These are phyloP conservation scores for Gymnoscopelus microlampas DNA, from an alignment of 2,797 vertebrate genomes.

Conservation along the genomic window DNA sequence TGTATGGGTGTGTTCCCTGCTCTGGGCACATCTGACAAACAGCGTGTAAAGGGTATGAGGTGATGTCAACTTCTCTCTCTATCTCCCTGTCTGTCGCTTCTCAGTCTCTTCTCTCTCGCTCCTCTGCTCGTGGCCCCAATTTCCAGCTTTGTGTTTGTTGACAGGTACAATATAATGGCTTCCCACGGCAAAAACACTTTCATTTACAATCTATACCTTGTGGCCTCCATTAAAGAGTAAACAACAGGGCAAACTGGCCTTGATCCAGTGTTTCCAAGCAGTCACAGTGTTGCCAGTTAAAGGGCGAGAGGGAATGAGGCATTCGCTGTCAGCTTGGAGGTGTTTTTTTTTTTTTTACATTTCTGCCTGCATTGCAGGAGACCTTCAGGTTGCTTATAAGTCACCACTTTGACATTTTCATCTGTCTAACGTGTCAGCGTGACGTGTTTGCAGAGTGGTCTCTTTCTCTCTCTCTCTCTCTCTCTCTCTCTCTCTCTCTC, in stretches of 20 bases:
- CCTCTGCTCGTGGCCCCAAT: too few relatives aligned
- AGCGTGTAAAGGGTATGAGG: constrained; percentile 4
- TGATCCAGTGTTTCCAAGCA: not conserved
- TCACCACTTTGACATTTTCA: constrained; percentile 30
- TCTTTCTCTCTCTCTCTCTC: not conserved
- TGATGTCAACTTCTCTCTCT: constrained; percentile 15
- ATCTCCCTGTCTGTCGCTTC: constrained; percentile 1
- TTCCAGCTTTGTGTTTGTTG: constrained; percentile 1
- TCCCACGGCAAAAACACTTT: constrained; percentile 8
- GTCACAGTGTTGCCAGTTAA: not conserved
- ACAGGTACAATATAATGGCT: not conserved
- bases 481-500: not conserved
- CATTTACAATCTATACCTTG: constrained; percentile 12
- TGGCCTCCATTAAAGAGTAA: not conserved
- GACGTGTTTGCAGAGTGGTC: not conserved
- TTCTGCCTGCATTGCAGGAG: not conserved
- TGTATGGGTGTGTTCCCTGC: constrained; percentile 29
- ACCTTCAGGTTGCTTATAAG: constrained; percentile 3
- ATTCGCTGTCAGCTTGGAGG: not conserved
- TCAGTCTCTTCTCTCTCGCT: not conserved
- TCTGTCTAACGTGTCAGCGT: constrained; percentile 24
- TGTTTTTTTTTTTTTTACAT: not conserved
- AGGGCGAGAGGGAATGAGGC: constrained; percentile 1
- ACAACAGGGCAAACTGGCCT: not conserved
- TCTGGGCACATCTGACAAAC: constrained; percentile 31